A percentile compares a stretch with the other conserved stretches of the same genome.
Conservation (phyloP, 2,797 vertebrate genomes). For the Xyrichtys novacula region DNA sequence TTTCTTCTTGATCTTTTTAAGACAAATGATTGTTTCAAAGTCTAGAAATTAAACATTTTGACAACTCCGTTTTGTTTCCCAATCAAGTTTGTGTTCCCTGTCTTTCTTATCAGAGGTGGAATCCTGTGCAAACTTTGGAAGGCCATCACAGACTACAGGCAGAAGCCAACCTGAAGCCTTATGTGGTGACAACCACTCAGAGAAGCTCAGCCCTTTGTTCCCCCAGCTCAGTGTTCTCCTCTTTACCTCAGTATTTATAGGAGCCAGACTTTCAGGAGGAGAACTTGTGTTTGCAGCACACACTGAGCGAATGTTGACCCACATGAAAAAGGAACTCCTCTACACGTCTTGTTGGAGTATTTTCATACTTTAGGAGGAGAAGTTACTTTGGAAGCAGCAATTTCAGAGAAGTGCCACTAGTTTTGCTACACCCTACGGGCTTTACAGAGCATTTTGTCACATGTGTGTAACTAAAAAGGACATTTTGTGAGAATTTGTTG, state of each 20-base stretch:
- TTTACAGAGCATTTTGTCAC: conserved; percentile 56
- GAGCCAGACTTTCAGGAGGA: conserved; percentile 55
- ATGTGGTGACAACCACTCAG: conserved; percentile 48
- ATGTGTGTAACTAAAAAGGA: conserved; percentile 30
- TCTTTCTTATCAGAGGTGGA: conserved; percentile 88
- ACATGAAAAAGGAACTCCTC: conserved; percentile 11
- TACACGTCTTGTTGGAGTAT: conserved; percentile 13
- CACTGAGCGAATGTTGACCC: conserved; percentile 29
- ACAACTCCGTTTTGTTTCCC: no score
- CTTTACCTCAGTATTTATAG: conserved; percentile 90
- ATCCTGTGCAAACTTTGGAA: conserved; percentile 96
- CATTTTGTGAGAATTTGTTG: conserved; percentile 19
- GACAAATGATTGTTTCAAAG: not conserved
- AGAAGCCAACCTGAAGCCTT: conserved; percentile 85
- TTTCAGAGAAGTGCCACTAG: conserved; percentile 70
- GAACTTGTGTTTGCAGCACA: conserved; percentile 27
- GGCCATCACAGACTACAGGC: conserved; percentile 91
- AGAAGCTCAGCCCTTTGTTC: conserved; percentile 34
- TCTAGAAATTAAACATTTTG: no score
- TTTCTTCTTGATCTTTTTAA: not conserved
- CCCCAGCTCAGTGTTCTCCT: conserved; percentile 64
- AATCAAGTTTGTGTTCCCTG: not conserved
- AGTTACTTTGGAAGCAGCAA: conserved; percentile 46
- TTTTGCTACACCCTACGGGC: conserved; percentile 55
- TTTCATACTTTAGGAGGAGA: conserved; percentile 42